Base-by-base conservation (phyloP, 2,888 invertebrate genomes). In the Erannis defoliaria region DNA sequence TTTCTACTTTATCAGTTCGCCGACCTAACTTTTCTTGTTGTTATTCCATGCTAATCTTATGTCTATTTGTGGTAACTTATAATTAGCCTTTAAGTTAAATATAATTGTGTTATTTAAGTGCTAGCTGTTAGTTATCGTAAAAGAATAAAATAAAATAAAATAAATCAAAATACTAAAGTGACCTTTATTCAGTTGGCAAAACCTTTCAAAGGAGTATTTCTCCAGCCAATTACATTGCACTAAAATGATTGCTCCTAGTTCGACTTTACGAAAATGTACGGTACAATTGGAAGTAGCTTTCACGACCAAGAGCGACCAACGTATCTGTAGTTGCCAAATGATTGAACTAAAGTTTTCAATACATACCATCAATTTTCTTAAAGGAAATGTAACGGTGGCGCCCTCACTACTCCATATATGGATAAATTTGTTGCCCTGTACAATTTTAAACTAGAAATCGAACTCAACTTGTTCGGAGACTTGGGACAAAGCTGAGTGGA, bases 401-500 rank as follows among this genome's bases (percentile, higher is more conserved):
- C 29, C 12, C 8, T 46, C n/a, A 18, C 18, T 38, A 2, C 5
- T 16, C 9, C 12, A 1, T 2, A 29, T 29, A 2, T n/a, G n/a
- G 45, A 3, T 33, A 31, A 31, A 18, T 46, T 33, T 4, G 46
- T 31, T 5, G 18, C 6, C n/a, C 9, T 1, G 40, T 51, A 51
- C 51, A 19, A 31, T 51, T 40, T 50, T 40, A 31, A 51, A 42
- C 38, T 40, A 40, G 51, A 19, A 51, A 51, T 51, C 26, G 50
- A 38, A 38, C 26, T 50, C 38, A 50, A 23, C 49, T 50, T 38
- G 50, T 51, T 26, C 38, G 38, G 18, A 12, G 51, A 38, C 40
- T 29, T 35, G n/a, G 40, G 40, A 51, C 51, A 51, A 51, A 51
- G 29, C 51, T 51, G 38, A 38, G 40, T 51, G 40, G 26, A 40